These are phyloP conservation scores for Gobius niger DNA, from an alignment of 2,113 vertebrate species.

Conservation along the genomic window DNA sequence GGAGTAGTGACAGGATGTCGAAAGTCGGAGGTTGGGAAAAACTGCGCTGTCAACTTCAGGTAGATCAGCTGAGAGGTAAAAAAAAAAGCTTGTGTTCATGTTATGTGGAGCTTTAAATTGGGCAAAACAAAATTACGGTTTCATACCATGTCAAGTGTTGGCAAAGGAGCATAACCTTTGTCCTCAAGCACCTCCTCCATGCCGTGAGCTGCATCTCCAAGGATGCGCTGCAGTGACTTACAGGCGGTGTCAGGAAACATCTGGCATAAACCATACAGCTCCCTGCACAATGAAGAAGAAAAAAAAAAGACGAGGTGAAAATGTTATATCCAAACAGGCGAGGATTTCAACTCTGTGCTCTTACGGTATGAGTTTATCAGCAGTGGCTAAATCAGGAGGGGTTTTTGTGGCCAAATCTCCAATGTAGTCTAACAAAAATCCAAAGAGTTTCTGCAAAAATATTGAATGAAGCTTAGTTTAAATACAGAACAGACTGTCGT, in stretches of 20 bases:
- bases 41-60: conserved; percentile 84
- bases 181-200: conserved; percentile 83
- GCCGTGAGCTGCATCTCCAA: conserved; percentile 82
- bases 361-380: conserved; percentile 86
- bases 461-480: background rate
- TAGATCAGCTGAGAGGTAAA: conserved; percentile 81
- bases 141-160: conserved; percentile 83
- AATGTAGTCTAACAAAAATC: conserved; percentile 89
- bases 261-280: conserved; percentile 86
- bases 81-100: background rate
- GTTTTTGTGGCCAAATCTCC: conserved; percentile 80
- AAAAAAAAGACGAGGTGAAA: background rate
- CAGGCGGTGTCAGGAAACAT: conserved; percentile 86
- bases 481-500: too few species aligned
- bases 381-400: conserved; percentile 79
- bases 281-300: conserved; percentile 66
- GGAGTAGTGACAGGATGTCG: conserved; percentile 91
- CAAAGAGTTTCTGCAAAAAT: conserved; percentile 85
- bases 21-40: conserved; percentile 96
- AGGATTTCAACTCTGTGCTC: conserved; percentile 54
- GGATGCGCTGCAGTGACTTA: conserved; percentile 73
- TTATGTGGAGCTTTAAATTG: background rate
- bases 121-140: background rate
- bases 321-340: background rate
- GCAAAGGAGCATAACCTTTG: conserved; percentile 79